Evolutionary conservation across 2,888 invertebrate genomes (phyloP).

Genomic region (Dioctria linearis): DNA sequence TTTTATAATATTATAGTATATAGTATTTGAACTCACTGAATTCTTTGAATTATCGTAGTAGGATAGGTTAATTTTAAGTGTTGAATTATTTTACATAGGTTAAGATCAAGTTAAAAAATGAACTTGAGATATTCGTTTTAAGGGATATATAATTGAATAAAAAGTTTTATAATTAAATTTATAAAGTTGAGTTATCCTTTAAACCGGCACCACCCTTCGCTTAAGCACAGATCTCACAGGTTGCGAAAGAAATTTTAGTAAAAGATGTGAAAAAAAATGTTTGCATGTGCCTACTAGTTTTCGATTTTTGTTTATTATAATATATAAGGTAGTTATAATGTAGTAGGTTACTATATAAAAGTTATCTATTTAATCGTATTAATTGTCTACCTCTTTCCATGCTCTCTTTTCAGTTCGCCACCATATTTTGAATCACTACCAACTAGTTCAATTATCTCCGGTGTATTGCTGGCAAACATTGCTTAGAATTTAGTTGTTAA

Average conservation of each 20-base stretch:
- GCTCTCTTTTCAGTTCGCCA: slow-evolving; percentile 99
- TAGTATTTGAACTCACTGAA: no score
- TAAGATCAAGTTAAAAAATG: no score
- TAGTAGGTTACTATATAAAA: background rate
- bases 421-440: slow-evolving; percentile 99
- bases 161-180: no score
- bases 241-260: slow-evolving; percentile 24
- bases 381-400: slow-evolving; percentile 94
- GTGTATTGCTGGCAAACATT: slow-evolving; percentile 99
- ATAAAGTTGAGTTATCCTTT: no score
- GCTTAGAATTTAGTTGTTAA: slow-evolving; percentile 80
- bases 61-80: no score
- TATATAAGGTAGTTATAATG: background rate
- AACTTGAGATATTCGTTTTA: no score
- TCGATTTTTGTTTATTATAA: background rate
- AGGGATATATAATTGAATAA: no score
- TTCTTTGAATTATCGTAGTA: no score
- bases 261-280: slow-evolving; percentile 27
- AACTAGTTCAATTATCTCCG: slow-evolving; percentile 99
- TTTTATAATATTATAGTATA: no score
- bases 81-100: no score
- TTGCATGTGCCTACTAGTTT: slow-evolving; percentile 16
- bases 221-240: no score
- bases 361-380: slow-evolving; percentile 61
- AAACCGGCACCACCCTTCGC: no score